Percentiles rank a stretch among this genome's conserved stretches.
Conservation (phyloP, 2,888 invertebrate genomes). For the Cynaeus angustus region DNA sequence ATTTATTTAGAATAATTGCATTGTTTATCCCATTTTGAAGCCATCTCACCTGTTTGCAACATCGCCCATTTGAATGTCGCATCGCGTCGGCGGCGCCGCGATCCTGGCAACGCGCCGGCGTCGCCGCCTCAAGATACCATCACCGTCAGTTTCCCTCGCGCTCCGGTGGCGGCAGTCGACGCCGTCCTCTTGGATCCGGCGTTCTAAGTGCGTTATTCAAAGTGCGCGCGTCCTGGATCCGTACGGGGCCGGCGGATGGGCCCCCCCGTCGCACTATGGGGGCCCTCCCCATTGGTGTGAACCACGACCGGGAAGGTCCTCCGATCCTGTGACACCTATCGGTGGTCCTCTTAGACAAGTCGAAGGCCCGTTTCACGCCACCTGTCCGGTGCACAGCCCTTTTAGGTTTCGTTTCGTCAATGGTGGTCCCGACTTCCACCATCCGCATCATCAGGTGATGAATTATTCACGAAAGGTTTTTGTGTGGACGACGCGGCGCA, state of each 20-base stretch:
- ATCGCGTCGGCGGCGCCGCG: slow-evolving; percentile 31
- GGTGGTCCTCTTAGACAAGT: slow-evolving; percentile 67
- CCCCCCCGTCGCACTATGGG: slow-evolving; percentile 65
- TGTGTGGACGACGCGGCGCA: slow-evolving; percentile 14
- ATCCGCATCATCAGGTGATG: slow-evolving; percentile 69
- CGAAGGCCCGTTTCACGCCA: slow-evolving; percentile 72
- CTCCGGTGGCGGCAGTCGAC: slow-evolving; percentile 26
- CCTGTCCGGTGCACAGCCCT: slow-evolving; percentile 85
- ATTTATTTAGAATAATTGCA: no score
- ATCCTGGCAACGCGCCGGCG: slow-evolving; percentile 40
- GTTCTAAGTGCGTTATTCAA: slow-evolving; percentile 43
- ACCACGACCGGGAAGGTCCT: slow-evolving; percentile 68
- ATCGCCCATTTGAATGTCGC: slow-evolving; percentile 31
- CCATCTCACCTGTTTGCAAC: slow-evolving; percentile 31
- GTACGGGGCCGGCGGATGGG: slow-evolving; percentile 72
- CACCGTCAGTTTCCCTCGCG: slow-evolving; percentile 28
- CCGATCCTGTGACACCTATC: slow-evolving; percentile 74
- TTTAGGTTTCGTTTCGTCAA: slow-evolving; percentile 78
- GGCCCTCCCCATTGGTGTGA: slow-evolving; percentile 66
- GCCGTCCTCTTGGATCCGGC: slow-evolving; percentile 15
- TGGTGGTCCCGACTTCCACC: slow-evolving; percentile 73
- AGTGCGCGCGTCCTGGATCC: slow-evolving; percentile 71
- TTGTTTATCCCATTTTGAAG: no score
- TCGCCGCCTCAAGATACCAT: slow-evolving; percentile 27
- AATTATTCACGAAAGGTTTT: slow-evolving; percentile 21